Base-by-base conservation (phyloP, 2,113 vertebrate genomes). In the Pelecanus crispus region DNA sequence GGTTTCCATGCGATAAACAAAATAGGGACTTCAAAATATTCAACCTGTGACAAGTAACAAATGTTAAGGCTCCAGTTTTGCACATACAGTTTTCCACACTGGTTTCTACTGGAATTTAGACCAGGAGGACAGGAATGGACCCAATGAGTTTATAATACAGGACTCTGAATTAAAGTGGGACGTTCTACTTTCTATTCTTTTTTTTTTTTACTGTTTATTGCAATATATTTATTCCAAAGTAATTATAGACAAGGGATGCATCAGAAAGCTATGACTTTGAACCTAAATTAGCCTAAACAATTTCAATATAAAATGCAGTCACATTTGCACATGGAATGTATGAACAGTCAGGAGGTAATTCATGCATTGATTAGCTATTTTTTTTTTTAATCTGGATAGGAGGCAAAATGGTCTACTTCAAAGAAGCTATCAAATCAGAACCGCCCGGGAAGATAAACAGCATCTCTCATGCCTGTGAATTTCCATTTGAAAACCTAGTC, bases 401-500 rank as follows among this genome's bases (percentile, higher is more conserved):
- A 94, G 50, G 38, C 56, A 68, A 81, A 96, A 71, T 11, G 22
- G 40, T 88, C 5, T 11, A 83, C 80, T 92, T 96, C 86, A 94
- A 93, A 94, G 90, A 52, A 94, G 61, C 63, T 62, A 77, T 59
- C 71, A 84, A n/a, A 74, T 52, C 74, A 93, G 85, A 94, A 44
- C 67, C 9, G 18, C 61, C 50, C 22, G 20, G 38, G 77, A 93
- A 86, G 65, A 88, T 29, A 70, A 92, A 55, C 75, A 92, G 80
- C 83, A 32, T 24, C 42, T 78, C 86, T 38, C 0, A 1, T 16
- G 45, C 79, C 58, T 83, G 20, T 81, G 38, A 77, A 47, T 58
- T 88, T 81, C 85, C 65, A 13, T 72, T 18, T 73, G 72, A 42
- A 86, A 78, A 34, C 36, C 34, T 24, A 49, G 38, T 80, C 75